Base-by-base conservation (phyloP, 2,888 invertebrate genomes). In the Anoplius nigerrimus region DNA sequence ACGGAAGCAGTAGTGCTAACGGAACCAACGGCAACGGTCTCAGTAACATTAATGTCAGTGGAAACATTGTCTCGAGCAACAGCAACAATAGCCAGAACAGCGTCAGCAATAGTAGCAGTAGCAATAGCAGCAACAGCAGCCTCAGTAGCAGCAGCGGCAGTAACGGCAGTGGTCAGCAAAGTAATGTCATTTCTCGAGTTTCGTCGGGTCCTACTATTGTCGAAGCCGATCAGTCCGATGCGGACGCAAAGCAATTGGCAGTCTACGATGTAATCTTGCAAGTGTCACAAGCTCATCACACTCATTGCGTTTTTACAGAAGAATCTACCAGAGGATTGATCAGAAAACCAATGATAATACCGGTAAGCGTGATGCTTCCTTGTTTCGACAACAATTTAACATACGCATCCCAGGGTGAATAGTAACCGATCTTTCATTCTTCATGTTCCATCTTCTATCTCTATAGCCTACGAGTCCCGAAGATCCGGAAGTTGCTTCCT, bases 301-400 rank as follows among this genome's bases (percentile, higher is more conserved):
- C 93, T 79, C 94, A 97, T 89, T 97, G 97, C 90, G 93, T 94
- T 72, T 97, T 96, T 89, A 96, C 95, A 20, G 96, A 97, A 82
- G 97, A 97, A 84, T 93, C 94, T 79, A 94, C 94, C 58, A 89
- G 93, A 81, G 92, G 92, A 76, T 90, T 95, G 72, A 92, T 92
- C 76, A 90, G 92, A 85, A 93, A 93, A 85, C 94, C 94, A 56
- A 91, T 95, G 79, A 90, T 93, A 69, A 91, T 94, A 87, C 91
- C 92, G 82, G 90, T 90, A 76, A 87, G 86, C 64, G n/a, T n/a
- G n/a, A 34, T 34, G 11, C 34, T 34, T 34, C 11, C 34, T 34
- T 11, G 34, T 34, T 34, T 11, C 4, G 34, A 6, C 8, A 2
- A n/a, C 11, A 34, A 11, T 6, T 34, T 34, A 13, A 34, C 6